Base-by-base conservation (phyloP, 2,888 invertebrate genomes). In the Mythimna impura region DNA sequence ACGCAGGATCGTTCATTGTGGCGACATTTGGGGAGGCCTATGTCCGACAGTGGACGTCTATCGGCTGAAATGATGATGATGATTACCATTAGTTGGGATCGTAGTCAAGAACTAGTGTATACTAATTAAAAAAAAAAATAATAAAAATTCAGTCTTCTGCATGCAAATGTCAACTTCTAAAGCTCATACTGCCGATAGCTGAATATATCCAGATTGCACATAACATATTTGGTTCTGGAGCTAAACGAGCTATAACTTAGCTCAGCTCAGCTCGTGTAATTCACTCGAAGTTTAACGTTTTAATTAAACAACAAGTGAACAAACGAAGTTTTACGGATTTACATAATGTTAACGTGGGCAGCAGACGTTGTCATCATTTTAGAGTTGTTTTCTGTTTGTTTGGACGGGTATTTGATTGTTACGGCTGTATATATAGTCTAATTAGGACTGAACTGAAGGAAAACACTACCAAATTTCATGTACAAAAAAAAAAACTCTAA, bases 271-370 rank as follows among this genome's bases (percentile, higher is more conserved):
- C 22, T 76, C n/a, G 47, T 12, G 54, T 36, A 36, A 58, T 34
- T 54, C 40, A 54, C 54, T 63, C 52, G 0, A 71, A 76, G 64
- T 80, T 80, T 17, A 71, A 63, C 62, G 52, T 61, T 60, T 75
- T 82, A 76, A 81, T 81, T 81, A 82, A 76, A 82, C 71, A 72
- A 82, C 72, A 73, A 71, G 70, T 78, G 71, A 81, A 76, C 65
- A 61, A 61, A 58, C 20, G 22, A 78, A 78, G 57, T 82, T 81
- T 65, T 60, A 72, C 55, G 34, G 60, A 75, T 78, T 81, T 78
- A 71, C 82, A 81, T 75, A 65, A 74, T 71, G 60, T 72, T 67
- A 61, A 25, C 64, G 70, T 75, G 52, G 36, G 55, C 76, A 66
- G 40, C 55, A 66, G 74, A 52, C 36, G 62, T 25, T 74, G 54